Conservation (phyloP, 2,113 vertebrate genomes). For the Tapirus terrestris region DNA sequence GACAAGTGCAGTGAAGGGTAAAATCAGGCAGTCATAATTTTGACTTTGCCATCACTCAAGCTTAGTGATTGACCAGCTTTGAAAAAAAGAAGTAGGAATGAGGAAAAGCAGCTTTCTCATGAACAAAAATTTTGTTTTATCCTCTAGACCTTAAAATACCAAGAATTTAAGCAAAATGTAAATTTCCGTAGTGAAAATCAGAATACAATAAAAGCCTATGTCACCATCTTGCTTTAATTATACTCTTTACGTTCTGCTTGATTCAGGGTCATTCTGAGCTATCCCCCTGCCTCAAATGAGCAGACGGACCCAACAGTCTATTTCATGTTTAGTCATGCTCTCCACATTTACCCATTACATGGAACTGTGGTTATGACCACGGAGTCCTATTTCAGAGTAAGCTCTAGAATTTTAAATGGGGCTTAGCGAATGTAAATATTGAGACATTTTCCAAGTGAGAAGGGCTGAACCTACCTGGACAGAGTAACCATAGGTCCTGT, state of each 20-base stretch:
- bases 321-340: neutral
- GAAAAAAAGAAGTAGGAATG: slow-evolving; percentile 28
- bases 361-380: neutral
- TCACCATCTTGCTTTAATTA: slow-evolving; percentile 48
- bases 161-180: slow-evolving; percentile 46
- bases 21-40: slow-evolving; percentile 81
- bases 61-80: slow-evolving; percentile 68
- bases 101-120: slow-evolving; percentile 42
- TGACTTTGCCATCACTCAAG: slow-evolving; percentile 75
- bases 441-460: neutral
- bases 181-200: slow-evolving; percentile 46
- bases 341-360: neutral
- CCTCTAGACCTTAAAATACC: slow-evolving; percentile 44
- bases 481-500: neutral
- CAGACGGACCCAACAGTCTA: neutral
- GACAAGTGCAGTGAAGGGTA: slow-evolving; percentile 69
- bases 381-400: neutral
- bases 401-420: neutral
- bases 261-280: neutral
- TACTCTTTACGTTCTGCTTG: neutral
- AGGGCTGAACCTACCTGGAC: neutral
- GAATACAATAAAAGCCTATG: neutral
- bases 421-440: neutral
- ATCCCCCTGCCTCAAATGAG: neutral
- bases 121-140: slow-evolving; percentile 56